Evolutionary conservation across 2,888 invertebrate species (phyloP).

Genomic region (Troides aeacus): DNA sequence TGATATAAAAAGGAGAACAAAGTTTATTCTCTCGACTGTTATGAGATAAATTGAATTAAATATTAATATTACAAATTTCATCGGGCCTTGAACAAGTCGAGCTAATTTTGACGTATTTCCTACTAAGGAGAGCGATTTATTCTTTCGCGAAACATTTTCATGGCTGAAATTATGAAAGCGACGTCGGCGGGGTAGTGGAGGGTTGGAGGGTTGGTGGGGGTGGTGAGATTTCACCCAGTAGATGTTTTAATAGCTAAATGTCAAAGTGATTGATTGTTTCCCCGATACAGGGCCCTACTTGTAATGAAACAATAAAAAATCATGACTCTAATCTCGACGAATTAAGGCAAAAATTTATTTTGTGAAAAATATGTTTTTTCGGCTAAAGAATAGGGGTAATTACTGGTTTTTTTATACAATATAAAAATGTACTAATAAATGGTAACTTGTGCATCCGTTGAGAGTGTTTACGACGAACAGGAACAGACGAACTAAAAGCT

Average conservation of each 20-base stretch:
- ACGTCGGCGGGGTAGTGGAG: no score
- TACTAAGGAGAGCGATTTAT: conserved; percentile 14
- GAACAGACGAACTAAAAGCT: no score
- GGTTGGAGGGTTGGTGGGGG: no score
- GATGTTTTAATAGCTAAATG: conserved; percentile 32
- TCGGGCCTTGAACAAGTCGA: conserved; percentile 3
- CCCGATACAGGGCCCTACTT: conserved; percentile 28
- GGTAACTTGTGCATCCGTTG: no score
- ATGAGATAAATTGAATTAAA: conserved; percentile 4
- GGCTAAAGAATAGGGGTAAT: no score
- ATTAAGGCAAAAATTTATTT: not conserved
- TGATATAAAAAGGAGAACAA: no score
- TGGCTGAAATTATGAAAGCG: conserved; percentile 30
- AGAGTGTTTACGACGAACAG: no score
- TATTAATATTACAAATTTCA: conserved; percentile 24
- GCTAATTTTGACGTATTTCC: conserved; percentile 11
- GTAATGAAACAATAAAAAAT: conserved; percentile 30
- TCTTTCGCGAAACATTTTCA: conserved; percentile 18
- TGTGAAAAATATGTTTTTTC: conserved; percentile 23
- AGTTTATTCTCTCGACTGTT: no score
- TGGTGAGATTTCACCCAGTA: conserved; percentile 32
- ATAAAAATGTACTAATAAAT: no score
- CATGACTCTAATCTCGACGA: conserved; percentile 23
- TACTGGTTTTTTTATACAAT: no score
- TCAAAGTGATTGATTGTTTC: conserved; percentile 35